Percentiles rank a stretch among this genome's conserved stretches.
Evolutionary conservation across 2,888 invertebrate species (phyloP).

Genomic region (Cephus rjabovi): DNA sequence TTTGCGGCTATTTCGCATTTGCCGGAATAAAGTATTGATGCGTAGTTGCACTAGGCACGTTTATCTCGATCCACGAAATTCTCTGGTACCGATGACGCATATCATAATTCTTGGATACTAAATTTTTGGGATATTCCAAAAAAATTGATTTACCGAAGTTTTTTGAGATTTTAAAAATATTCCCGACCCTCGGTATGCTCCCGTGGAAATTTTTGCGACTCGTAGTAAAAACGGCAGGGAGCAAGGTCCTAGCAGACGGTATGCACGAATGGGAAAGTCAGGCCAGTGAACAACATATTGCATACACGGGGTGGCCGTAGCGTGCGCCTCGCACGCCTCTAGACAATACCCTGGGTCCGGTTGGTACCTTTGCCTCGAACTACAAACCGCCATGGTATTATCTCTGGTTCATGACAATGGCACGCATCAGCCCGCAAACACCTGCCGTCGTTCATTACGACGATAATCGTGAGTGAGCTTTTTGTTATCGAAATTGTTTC

Average conservation of each 20-base stretch:
- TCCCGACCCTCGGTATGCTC: neutral
- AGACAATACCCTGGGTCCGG: constrained; percentile 37
- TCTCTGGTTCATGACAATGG: constrained; percentile 35
- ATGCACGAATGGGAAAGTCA: neutral
- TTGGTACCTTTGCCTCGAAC: constrained; percentile 1
- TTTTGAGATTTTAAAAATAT: neutral
- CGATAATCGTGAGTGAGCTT: constrained; percentile 53
- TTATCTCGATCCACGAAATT: neutral
- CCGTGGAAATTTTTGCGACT: neutral
- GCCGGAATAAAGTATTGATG: constrained; percentile 55
- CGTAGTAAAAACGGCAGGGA: neutral
- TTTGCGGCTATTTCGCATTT: constrained; percentile 58
- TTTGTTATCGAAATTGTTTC: constrained; percentile 50
- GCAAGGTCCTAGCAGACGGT: neutral
- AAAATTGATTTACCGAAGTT: neutral
- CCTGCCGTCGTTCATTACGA: constrained; percentile 59
- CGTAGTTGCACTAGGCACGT: neutral
- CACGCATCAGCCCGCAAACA: constrained; percentile 48
- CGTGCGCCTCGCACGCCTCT: constrained; percentile 45
- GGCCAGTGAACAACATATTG: constrained; percentile 54
- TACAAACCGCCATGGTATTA: constrained; percentile 44
- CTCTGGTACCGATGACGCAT: neutral
- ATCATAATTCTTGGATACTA: neutral
- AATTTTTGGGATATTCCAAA: neutral
- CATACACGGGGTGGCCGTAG: constrained; percentile 44